Conservation (phyloP, 2,888 invertebrate species). For the Conchocele bisecta region DNA sequence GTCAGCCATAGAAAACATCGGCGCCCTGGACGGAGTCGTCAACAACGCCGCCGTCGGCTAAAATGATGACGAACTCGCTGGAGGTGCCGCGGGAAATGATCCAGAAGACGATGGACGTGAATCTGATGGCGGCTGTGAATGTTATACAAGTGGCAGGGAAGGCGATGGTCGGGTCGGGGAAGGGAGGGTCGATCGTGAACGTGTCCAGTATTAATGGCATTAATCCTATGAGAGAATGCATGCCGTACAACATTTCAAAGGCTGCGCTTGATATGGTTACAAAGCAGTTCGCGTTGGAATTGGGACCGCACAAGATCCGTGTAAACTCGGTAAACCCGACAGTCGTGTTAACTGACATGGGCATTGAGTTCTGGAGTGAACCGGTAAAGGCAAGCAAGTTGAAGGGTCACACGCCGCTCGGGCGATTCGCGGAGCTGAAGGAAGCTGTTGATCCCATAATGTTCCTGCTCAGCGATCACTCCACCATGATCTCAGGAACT, state of each 20-base stretch:
- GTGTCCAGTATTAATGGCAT: constrained; percentile 90
- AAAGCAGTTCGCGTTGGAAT: constrained; percentile 92
- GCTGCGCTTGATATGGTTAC: constrained; percentile 94
- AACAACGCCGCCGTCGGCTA: constrained; percentile 93
- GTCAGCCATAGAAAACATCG: constrained; percentile 86
- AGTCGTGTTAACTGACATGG: constrained; percentile 95
- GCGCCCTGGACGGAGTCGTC: constrained; percentile 90
- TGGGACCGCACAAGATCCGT: constrained; percentile 91
- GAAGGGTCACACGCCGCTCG: constrained; percentile 91
- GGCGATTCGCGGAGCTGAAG: constrained; percentile 86
- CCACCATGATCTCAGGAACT: constrained; percentile 52
- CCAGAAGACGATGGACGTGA: constrained; percentile 89
- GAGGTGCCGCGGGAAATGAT: constrained; percentile 87
- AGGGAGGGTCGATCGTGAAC: constrained; percentile 92
- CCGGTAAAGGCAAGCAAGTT: constrained; percentile 88
- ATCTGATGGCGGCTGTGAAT: constrained; percentile 93
- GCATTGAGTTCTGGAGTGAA: constrained; percentile 89
- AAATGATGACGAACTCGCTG: constrained; percentile 88
- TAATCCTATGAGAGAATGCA: constrained; percentile 86
- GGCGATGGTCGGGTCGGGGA: constrained; percentile 88
- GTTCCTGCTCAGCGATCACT: constrained; percentile 50
- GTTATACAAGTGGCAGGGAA: constrained; percentile 90
- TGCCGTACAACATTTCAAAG: constrained; percentile 92
- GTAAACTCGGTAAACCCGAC: constrained; percentile 96
- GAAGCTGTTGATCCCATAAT: constrained; percentile 49